Evolutionary conservation across 2,113 vertebrate species (phyloP), one percentile per base, ranked within the genome.

Genomic region (Cricetomys ansorgei): DNA sequence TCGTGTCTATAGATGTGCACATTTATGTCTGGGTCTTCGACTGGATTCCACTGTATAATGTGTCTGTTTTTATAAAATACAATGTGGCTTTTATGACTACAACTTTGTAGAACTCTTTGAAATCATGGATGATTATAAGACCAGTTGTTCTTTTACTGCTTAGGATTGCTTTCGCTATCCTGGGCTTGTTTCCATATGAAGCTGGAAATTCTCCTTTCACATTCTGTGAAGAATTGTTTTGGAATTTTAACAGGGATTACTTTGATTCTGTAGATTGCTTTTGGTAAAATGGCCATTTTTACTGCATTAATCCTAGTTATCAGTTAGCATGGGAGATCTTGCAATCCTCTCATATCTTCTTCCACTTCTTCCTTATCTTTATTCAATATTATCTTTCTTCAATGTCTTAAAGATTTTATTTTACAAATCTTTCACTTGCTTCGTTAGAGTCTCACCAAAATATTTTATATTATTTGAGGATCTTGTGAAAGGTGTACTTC

Each of bases 1-100:
- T 40, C n/a, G 3, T 40, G 70, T 7, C 3, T 72, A 23, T 40
- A 9, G 11, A 11, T 72, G 8, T 43, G 19, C 21, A 1, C 0
- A 40, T 21, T n/a, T 40, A 9, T 40, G 17, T 21, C 70, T 40
- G n/a, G 40, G 19, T 23, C 7, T 9, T 40, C n/a, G 40, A 7
- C 23, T 69, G 40, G 34, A 10, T 40, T 72, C 70, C n/a, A 40
- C 5, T 72, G 70, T 31, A 23, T 1, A 23, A 21, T 23, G 19
- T 72, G 19, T 40, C 37, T 72, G 21, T 72, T 40, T 40, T 72
- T 72, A 19, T 72, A 19, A 3, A 40, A 40, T 72, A 23, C 7
- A 7, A 40, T 40, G n/a, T 1, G 7, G 7, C 4, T 72, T 72
- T 40, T 40, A 10, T 10, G 13, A 45, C 21, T 75, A 45, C 5